Evolutionary conservation across 2,888 invertebrate species (phyloP), one percentile per base, ranked within the genome.

Genomic region (Zootermopsis nevadensis): DNA sequence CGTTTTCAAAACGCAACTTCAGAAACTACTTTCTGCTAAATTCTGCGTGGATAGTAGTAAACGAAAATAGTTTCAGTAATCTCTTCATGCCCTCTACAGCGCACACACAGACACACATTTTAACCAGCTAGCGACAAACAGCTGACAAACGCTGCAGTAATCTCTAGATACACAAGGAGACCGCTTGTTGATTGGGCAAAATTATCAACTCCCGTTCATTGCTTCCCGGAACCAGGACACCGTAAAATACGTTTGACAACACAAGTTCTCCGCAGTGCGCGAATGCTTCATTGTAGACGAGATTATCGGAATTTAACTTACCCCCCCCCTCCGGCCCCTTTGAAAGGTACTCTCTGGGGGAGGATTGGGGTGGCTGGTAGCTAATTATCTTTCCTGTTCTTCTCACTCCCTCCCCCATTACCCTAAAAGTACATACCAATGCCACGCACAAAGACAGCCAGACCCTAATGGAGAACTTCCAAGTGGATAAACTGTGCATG

Each of bases 121-220:
- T 60, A 60, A 60, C 60, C 6, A 60, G 6, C 27, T 27, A 60
- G n/a, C 60, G 60, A 60, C 27, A 60, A 60, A 27, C 60, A 60
- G 60, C n/a, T 60, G 60, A 60, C 60, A 60, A 60, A 60, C 60
- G 60, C 60, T 60, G 60, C 60, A 27, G 27, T 60, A 60, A 60
- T 60, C 60, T 27, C n/a, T n/a, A 60, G 6, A 60, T 60, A n/a
- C 27, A 60, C 60, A 60, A 60, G 60, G n/a, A 60, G n/a, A n/a
- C 27, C 60, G 1, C 60, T 55, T 60, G 60, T n/a, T 60, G 60
- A 60, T 60, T 60, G 60, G 60, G n/a, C 60, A 60, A 60, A 60
- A 60, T 60, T 60, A 27, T 60, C n/a, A 60, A 60, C 60, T 60
- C 7, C n/a, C n/a, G 60, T 60, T 60, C n/a, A 60, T n/a, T 60